phyloP scores from a whole-genome alignment of 2,888 invertebrate genomes.

The Sinodicranocentrus sp. region DNA sequence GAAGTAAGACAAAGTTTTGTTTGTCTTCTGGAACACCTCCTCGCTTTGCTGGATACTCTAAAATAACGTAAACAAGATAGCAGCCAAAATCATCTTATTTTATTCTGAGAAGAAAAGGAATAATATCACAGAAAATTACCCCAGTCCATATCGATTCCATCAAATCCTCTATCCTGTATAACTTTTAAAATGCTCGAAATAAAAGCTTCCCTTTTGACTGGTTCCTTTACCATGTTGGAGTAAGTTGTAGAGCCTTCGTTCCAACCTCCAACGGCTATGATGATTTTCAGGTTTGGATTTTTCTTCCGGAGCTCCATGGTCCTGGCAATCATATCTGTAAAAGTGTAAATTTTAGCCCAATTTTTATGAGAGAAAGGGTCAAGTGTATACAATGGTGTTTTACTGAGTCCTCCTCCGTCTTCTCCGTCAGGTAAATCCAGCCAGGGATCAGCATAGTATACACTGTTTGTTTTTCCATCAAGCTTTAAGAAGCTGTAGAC shows the following conservation, averaged over 20 bases:
- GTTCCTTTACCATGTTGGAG: slow-evolving; percentile 79
- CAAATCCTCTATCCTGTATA: slow-evolving; percentile 77
- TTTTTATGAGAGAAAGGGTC: too few relatives aligned
- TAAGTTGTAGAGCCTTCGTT: slow-evolving; percentile 79
- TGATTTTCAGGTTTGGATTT: slow-evolving; percentile 79
- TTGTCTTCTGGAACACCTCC: slow-evolving; percentile 79
- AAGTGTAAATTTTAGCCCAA: too few relatives aligned
- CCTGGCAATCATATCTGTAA: slow-evolving; percentile 78
- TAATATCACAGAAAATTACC: not conserved
- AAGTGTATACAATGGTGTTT: too few relatives aligned
- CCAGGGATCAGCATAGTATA: slow-evolving; percentile 77
- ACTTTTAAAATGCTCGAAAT: slow-evolving; percentile 81
- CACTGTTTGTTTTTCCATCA: slow-evolving; percentile 71
- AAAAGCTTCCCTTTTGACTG: slow-evolving; percentile 79
- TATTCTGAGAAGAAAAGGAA: slow-evolving; percentile 44
- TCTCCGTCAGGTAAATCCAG: slow-evolving; percentile 77
- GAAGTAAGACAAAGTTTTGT: slow-evolving; percentile 79
- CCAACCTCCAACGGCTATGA: slow-evolving; percentile 81
- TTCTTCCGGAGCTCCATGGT: slow-evolving; percentile 79
- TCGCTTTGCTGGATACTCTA: slow-evolving; percentile 75
- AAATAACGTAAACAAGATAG: slow-evolving; percentile 75
- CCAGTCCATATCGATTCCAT: slow-evolving; percentile 66
- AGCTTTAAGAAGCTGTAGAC: slow-evolving; percentile 77
- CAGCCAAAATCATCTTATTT: slow-evolving; percentile 79
- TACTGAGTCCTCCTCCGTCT: too few relatives aligned